Evolutionary conservation across 2,113 vertebrate species (phyloP).

Genomic region (Dendrocopos noguchii): DNA sequence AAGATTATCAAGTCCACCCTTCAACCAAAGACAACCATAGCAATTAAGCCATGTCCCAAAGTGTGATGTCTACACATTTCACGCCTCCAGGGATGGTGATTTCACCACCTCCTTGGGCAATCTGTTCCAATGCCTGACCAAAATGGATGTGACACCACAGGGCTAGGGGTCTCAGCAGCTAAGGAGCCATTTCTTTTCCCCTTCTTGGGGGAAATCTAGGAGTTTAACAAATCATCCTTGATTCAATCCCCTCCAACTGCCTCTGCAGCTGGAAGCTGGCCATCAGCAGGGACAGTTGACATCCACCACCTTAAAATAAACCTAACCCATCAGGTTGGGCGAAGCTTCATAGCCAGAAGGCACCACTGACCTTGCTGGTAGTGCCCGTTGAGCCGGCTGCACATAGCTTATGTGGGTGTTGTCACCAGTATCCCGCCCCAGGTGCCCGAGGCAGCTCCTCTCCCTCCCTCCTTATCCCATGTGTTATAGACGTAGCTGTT

Average conservation of each 20-base stretch:
- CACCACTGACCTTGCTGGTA: fast-evolving
- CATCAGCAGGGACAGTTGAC: neutral
- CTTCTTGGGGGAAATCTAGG: neutral
- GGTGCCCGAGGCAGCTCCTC: neutral
- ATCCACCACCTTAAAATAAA: neutral
- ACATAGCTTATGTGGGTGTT: neutral
- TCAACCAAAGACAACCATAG: too few species aligned
- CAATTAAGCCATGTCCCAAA: too few species aligned
- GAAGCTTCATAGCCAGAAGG: neutral
- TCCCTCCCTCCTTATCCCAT: neutral
- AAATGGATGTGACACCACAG: fast-evolving
- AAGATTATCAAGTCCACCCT: too few species aligned
- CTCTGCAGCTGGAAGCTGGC: neutral
- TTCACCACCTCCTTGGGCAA: too few species aligned
- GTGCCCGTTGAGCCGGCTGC: neutral
- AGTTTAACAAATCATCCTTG: neutral
- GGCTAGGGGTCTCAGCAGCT: neutral
- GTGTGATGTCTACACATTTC: too few species aligned
- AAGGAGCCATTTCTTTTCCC: neutral
- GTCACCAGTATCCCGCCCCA: neutral
- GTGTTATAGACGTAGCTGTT: fast-evolving
- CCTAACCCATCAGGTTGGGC: neutral
- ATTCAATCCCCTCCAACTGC: neutral
- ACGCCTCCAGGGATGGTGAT: too few species aligned
- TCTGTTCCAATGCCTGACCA: too few species aligned